A percentile compares a stretch with the other conserved stretches of the same genome.
These are phyloP conservation scores for Melanotaenia parkinsoni DNA, from an alignment of 2,797 vertebrate genomes.

Conservation along the genomic window DNA sequence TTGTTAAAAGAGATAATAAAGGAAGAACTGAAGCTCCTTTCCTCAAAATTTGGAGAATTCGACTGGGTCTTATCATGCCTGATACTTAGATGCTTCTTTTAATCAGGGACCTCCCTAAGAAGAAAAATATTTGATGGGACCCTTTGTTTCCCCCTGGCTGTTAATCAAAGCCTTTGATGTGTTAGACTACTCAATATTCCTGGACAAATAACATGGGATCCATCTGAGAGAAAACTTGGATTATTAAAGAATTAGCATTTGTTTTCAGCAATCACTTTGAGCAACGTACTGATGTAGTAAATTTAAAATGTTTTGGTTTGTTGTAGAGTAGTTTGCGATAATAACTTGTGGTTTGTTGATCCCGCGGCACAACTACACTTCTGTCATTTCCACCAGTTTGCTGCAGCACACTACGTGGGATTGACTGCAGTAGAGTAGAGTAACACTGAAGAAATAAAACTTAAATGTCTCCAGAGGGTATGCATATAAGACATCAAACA, in stretches of 20 bases:
- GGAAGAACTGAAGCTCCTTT: too few species aligned
- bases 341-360: neutral
- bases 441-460: too few species aligned
- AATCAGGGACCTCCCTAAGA: neutral
- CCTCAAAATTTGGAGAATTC: too few species aligned
- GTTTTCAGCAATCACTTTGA: too few species aligned
- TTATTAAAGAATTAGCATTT: neutral
- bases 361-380: neutral
- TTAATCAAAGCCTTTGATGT: neutral
- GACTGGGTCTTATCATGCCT: neutral
- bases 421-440: too few species aligned
- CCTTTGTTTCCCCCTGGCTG: neutral
- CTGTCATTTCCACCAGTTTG: neutral
- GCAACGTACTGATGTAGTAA: too few species aligned
- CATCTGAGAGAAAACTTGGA: neutral
- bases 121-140: neutral
- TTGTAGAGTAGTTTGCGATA: neutral
- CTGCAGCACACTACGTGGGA: too few species aligned
- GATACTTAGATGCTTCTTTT: neutral
- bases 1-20: too few species aligned
- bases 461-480: too few species aligned
- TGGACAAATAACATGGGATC: neutral
- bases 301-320: too few species aligned
- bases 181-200: neutral
- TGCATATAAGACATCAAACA: too few species aligned